Evolutionary conservation across 2,113 vertebrate genomes (phyloP).

Genomic region (Oxyruncus cristatus): DNA sequence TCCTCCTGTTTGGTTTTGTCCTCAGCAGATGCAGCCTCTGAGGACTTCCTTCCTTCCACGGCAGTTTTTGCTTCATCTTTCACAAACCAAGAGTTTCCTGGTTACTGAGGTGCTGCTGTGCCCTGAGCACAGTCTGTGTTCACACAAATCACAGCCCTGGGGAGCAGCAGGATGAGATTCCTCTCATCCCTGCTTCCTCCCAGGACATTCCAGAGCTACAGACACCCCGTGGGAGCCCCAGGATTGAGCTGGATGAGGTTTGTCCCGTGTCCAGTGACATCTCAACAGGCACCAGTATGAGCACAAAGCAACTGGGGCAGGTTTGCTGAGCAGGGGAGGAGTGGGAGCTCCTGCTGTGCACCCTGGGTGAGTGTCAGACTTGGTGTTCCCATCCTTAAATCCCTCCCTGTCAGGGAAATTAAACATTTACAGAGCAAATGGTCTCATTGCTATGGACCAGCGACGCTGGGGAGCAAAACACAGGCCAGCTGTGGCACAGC

Average conservation of each 20-base stretch:
- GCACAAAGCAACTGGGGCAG: neutral
- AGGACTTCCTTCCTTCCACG: constrained; percentile 54
- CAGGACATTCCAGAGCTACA: neutral
- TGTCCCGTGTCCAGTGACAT: neutral
- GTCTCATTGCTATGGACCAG: accelerated
- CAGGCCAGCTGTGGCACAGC: accelerated
- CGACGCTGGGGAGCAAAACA: neutral
- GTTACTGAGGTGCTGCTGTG: neutral
- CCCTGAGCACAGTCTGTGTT: neutral
- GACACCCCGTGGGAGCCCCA: accelerated
- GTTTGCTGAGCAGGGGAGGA: neutral
- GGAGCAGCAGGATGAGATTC: neutral
- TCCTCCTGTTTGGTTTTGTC: constrained; percentile 55
- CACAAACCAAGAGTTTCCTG: constrained; percentile 37
- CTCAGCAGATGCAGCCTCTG: constrained; percentile 41
- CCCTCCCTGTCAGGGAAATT: neutral
- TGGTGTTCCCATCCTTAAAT: neutral
- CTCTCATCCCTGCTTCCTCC: neutral
- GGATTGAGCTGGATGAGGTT: neutral
- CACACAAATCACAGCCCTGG: neutral
- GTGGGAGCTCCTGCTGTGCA: neutral
- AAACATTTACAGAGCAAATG: neutral
- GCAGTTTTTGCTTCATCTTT: constrained; percentile 63
- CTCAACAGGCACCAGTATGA: accelerated
- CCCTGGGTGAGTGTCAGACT: accelerated